Base-by-base conservation (phyloP, 2,797 vertebrate genomes). In the Acanthurus lineatus region DNA sequence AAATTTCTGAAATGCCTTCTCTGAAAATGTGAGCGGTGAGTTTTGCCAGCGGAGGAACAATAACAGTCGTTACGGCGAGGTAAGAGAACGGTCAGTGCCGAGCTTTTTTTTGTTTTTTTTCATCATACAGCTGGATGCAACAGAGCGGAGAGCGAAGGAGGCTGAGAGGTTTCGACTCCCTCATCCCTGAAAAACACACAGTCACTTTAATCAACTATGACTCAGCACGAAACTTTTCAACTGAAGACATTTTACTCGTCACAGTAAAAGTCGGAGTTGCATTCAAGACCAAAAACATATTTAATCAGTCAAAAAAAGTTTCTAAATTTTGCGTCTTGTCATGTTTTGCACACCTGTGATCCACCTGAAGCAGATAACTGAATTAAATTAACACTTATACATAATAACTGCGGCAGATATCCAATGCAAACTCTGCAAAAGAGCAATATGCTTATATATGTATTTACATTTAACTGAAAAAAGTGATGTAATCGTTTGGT, bases 51-150 rank as follows among this genome's bases (percentile, higher is more conserved):
- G 1, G 72, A 77, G 71, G 63, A 85, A 79, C 69, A 76, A 79
- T 49, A 86, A 77, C 58, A 58, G 72, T 83, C 0, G 47, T 78
- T 79, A 54, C 11, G 0, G 71, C 0, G 74, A 76, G 88, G 89
- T 89, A 28, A 88, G 73, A 61, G 84, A 83, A 83, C 75, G 69
- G 85, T 88, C 88, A 89, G 85, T 51, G 56, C 38, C 28, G 0
- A 66, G 42, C 81, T 81, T 72, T 6, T 82, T 81, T 72, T 6
- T 44, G 48, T 69, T 84, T 73, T 86, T 70, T 69, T 77, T 73
- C 60, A 85, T 19, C 73, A 59, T 83, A 76, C 68, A 15, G 76
- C 73, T 47, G 47, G 19, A 16, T 54, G 35, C 1, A 14, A 22
- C 47, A 49, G 14, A 60, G 22, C 20, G 22, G 20, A 28, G 49